Conservation (phyloP, 2,113 vertebrate species). For the Larimichthys crocea region DNA sequence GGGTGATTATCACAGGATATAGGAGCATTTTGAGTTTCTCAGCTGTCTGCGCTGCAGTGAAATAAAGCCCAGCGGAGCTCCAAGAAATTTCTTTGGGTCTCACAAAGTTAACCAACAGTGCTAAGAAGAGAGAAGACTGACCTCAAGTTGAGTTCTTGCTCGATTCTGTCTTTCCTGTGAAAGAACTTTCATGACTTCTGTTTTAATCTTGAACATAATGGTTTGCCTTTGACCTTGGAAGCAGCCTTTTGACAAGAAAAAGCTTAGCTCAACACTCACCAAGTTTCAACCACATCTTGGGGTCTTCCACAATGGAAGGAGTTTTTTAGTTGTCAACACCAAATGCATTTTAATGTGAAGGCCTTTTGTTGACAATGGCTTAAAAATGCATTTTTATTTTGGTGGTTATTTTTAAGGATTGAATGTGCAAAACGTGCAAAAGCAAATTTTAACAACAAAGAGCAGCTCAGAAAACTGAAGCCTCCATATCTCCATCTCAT, state of each 20-base stretch:
- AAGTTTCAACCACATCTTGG: background rate
- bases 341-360: no score
- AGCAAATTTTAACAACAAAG: no score
- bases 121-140: background rate
- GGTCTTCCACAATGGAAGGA: background rate
- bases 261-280: background rate
- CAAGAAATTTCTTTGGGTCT: conserved; percentile 19
- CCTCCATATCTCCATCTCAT: no score
- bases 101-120: conserved; percentile 3
- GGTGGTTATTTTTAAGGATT: no score
- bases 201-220: background rate
- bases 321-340: no score
- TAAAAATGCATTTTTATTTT: no score
- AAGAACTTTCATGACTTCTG: background rate
- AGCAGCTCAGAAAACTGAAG: no score
- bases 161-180: background rate
- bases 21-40: conserved; percentile 37
- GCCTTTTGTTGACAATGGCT: no score
- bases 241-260: background rate
- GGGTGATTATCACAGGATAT: conserved; percentile 44
- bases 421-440: no score
- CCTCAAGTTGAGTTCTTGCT: background rate
- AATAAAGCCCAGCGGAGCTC: conserved; percentile 30
- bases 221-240: background rate
- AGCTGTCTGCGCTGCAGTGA: conserved; percentile 47